A percentile compares a stretch with the other conserved stretches of the same genome.
Evolutionary conservation across 2,113 vertebrate genomes (phyloP).

Genomic region (Pelodiscus sinensis): DNA sequence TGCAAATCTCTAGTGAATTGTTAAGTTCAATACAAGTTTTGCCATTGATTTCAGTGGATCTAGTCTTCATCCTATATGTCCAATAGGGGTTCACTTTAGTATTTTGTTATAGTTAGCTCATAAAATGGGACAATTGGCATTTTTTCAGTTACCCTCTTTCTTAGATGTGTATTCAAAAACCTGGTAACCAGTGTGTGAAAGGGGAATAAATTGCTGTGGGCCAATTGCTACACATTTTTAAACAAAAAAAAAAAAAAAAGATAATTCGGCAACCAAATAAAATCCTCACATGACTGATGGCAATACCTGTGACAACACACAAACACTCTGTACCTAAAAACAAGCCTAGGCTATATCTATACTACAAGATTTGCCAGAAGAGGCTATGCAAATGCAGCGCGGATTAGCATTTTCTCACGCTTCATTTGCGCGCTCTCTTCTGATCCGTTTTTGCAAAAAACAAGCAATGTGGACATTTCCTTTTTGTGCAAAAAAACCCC

Average conservation of each 20-base stretch:
- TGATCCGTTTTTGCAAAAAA: no score
- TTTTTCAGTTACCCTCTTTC: background rate
- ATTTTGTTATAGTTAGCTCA: background rate
- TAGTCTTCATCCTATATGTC: background rate
- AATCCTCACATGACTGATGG: background rate
- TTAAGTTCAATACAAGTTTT: background rate
- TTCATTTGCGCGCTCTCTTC: no score
- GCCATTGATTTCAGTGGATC: background rate
- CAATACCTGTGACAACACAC: background rate
- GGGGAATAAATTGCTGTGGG: background rate
- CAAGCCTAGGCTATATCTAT: background rate
- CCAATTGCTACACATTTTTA: background rate
- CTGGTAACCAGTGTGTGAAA: background rate
- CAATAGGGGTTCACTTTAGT: background rate
- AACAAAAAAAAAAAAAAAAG: slow-evolving; percentile 1
- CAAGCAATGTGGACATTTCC: no score
- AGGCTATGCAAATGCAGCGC: no score
- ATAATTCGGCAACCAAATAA: background rate
- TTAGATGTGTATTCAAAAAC: background rate
- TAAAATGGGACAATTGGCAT: background rate
- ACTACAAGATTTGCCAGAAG: no score
- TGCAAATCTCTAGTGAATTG: background rate
- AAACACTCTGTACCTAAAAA: background rate
- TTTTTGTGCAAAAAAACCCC: no score
- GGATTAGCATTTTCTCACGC: no score